Evolutionary conservation across 2,113 vertebrate genomes (phyloP).

Genomic region (Phodopus roborovskii): DNA sequence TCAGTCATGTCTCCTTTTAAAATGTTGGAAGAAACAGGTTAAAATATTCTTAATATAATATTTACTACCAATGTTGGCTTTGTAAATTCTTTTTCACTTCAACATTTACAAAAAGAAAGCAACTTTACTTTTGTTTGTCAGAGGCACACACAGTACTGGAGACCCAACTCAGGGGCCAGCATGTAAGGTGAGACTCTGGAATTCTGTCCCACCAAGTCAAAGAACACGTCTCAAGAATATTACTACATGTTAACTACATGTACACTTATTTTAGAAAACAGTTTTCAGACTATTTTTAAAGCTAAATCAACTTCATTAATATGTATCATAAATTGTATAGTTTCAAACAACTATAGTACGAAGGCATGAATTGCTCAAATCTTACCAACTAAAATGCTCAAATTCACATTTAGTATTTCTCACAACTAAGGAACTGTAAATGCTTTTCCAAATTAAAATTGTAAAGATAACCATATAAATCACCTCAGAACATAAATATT

Average conservation of each 20-base stretch:
- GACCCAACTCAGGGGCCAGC: not conserved
- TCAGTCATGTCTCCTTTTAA: conserved; percentile 33
- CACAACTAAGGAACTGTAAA: conserved; percentile 32
- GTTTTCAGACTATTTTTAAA: conserved; percentile 56
- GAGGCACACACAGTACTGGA: not conserved
- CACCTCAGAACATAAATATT: conserved; percentile 38
- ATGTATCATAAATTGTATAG: not conserved
- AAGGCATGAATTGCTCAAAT: not conserved
- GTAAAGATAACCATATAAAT: conserved; percentile 23
- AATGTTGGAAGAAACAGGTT: conserved; percentile 16
- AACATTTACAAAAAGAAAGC: conserved; percentile 39
- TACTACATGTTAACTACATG: conserved; percentile 47
- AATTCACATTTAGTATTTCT: conserved; percentile 61
- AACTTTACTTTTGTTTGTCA: not conserved
- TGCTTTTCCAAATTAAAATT: conserved; percentile 36
- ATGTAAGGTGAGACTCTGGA: not conserved
- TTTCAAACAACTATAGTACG: conserved; percentile 9
- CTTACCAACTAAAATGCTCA: not conserved
- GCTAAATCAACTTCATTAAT: conserved; percentile 30
- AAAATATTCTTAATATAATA: conserved; percentile 46
- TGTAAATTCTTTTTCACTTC: conserved; percentile 19
- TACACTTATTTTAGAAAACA: not conserved
- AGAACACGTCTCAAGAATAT: not conserved
- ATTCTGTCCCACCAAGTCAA: conserved; percentile 7
- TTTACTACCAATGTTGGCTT: conserved; percentile 32